Evolutionary conservation across 2,888 invertebrate species (phyloP), one percentile per base, ranked within the genome.

Genomic region (Heliconius charithonia): DNA sequence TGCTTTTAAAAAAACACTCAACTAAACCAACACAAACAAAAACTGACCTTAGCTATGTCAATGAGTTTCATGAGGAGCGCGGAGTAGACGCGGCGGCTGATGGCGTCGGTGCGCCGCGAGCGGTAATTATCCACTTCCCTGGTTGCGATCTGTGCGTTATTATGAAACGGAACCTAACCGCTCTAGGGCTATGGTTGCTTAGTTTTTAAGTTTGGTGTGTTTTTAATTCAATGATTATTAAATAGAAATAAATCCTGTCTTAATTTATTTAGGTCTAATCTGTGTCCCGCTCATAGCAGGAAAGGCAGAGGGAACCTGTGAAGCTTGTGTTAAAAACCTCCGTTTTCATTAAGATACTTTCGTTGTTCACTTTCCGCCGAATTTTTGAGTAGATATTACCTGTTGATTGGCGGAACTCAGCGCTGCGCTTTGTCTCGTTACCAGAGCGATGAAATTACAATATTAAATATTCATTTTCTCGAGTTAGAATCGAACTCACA

Each of bases 91-190:
- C 89, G 87, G 0, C 94, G 87, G 81, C 94, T 93, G 85, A 94
- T 93, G 25, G 94, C 93, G 76, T 93, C 94, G 0, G 93, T 93
- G 2, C 94, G 87, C 1, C 92, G 83, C 1, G 90, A 85, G 2
- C 94, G 86, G 85, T 93, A 94, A 85, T 92, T 92, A 85, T 94
- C 94, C 29, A 94, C 94, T 81, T 94, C 94, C 27, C 94, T 94
- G 88, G 2, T 86, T 85, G 79, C 75, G 78, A 75, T 75, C 77
- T 69, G 72, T 72, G 41, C 45, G 59, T 76, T 73, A 59, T 73
- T 63, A 76, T 76, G 65, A 75, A 41, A 37, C 72, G 32, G 65
- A 71, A 71, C 74, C 63, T 41, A 63, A 63, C 63, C 45, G 41
- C 41, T 74, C 45, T 22, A 16, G 16, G 63, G 41, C 37, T 45